These are phyloP conservation scores for Noctua janthe DNA, from an alignment of 2,888 invertebrate species.

Conservation along the genomic window DNA sequence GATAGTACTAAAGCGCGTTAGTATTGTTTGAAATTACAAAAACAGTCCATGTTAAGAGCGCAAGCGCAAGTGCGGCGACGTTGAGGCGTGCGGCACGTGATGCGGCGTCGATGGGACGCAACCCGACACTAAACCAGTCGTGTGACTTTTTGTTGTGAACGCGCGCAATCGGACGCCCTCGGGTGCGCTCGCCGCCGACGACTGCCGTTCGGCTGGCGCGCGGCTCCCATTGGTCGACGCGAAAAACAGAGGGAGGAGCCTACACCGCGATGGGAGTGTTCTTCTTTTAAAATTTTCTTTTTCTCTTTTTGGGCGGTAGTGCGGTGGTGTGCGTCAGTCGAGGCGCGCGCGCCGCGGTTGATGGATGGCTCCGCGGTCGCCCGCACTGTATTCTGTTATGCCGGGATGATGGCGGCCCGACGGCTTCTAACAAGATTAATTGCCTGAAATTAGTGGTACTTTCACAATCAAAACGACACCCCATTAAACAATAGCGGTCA, in stretches of 20 bases:
- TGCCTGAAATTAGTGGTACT: conserved; percentile 66
- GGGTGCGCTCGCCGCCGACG: conserved; percentile 78
- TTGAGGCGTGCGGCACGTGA: conserved; percentile 82
- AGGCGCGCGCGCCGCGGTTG: conserved; percentile 84
- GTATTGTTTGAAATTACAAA: conserved; percentile 78
- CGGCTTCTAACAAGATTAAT: conserved; percentile 65
- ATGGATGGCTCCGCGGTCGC: conserved; percentile 84
- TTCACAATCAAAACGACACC: conserved; percentile 62
- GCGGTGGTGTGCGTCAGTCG: conserved; percentile 88
- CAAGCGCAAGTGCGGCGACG: conserved; percentile 81
- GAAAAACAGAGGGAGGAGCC: conserved; percentile 79
- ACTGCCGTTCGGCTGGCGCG: conserved; percentile 72
- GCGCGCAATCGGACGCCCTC: conserved; percentile 84
- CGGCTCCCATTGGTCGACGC: conserved; percentile 75
- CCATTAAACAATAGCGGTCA: conserved; percentile 60
- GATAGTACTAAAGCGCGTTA: conserved; percentile 68
- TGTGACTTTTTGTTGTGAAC: conserved; percentile 89
- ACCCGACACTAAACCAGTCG: conserved; percentile 90
- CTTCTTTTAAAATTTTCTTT: conserved; percentile 89
- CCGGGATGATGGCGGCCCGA: conserved; percentile 63
- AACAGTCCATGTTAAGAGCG: conserved; percentile 85
- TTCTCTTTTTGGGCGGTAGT: conserved; percentile 89
- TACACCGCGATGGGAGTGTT: conserved; percentile 85
- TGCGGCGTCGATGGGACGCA: conserved; percentile 90
- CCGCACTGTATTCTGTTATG: conserved; percentile 75